These are phyloP conservation scores for Stenotaenia linearis DNA, from an alignment of 2,888 invertebrate species.

Conservation along the genomic window DNA sequence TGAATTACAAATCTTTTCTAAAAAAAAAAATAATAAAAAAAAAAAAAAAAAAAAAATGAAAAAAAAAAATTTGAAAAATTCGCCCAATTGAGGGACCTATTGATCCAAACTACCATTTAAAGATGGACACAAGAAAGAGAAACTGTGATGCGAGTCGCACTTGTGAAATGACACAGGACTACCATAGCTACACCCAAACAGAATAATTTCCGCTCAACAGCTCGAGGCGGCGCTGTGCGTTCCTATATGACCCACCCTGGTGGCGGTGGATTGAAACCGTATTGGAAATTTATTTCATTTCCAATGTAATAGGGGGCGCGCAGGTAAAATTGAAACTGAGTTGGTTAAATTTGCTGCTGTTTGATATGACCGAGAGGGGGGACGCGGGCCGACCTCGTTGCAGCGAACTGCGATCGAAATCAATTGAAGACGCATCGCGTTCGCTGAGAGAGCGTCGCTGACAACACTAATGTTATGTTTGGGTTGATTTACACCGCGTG, in stretches of 20 bases:
- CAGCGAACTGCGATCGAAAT: background rate
- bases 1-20: too few species aligned
- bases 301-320: slow-evolving; percentile 32
- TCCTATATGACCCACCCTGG: slow-evolving; percentile 24
- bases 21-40: too few species aligned
- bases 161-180: background rate
- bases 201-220: slow-evolving; percentile 30
- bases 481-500: background rate
- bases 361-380: background rate
- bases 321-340: slow-evolving; percentile 33
- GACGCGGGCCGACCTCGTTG: background rate
- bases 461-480: background rate
- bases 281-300: slow-evolving; percentile 35
- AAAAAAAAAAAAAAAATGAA: too few species aligned
- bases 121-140: background rate
- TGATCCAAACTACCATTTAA: background rate
- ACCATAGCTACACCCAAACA: slow-evolving; percentile 24
- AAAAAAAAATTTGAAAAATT: too few species aligned
- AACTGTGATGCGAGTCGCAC: background rate
- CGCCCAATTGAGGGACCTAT: background rate
- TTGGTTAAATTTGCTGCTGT: slow-evolving; percentile 33
- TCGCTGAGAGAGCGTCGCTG: background rate
- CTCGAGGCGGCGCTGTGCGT: slow-evolving; percentile 1
- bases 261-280: slow-evolving; percentile 32
- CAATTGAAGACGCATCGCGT: background rate